phyloP scores from a whole-genome alignment of 2,113 vertebrate species.

The Bubalus kerabau region DNA sequence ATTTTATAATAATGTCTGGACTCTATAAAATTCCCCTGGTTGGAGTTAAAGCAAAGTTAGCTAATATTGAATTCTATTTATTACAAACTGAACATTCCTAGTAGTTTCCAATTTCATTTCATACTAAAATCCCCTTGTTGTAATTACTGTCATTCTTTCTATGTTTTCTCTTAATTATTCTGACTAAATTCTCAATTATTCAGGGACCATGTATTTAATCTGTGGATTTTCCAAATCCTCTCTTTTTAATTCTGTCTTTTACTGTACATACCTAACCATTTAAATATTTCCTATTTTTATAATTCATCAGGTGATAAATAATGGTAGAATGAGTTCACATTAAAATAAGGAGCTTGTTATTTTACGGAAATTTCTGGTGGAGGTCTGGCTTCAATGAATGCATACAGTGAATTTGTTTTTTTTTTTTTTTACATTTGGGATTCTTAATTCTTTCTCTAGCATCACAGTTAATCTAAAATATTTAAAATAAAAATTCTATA shows the following conservation, averaged over 20 bases:
- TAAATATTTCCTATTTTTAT: not conserved
- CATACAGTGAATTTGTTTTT: not conserved
- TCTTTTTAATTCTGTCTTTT: constrained; percentile 23
- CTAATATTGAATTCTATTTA: constrained; percentile 12
- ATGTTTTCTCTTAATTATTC: constrained; percentile 52
- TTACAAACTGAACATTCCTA: constrained; percentile 11
- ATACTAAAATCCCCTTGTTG: constrained; percentile 41
- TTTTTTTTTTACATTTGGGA: not conserved
- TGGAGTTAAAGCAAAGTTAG: not conserved
- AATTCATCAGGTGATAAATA: not conserved
- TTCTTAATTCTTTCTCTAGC: not conserved
- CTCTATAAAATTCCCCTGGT: not conserved
- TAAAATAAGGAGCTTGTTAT: constrained; percentile 5
- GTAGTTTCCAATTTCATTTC: constrained; percentile 36
- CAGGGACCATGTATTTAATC: constrained; percentile 37
- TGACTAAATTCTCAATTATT: constrained; percentile 44
- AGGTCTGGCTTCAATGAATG: not conserved
- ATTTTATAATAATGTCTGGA: not conserved
- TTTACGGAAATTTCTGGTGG: not conserved
- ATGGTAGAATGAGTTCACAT: not conserved
- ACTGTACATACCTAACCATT: constrained; percentile 4
- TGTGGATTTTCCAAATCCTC: constrained; percentile 46
- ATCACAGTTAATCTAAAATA: not conserved
- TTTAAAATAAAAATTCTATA: not conserved
- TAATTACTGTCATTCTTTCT: constrained; percentile 49